Evolutionary conservation across 2,113 vertebrate species (phyloP), one percentile per base, ranked within the genome.

Genomic region (Heptranchias perlo): DNA sequence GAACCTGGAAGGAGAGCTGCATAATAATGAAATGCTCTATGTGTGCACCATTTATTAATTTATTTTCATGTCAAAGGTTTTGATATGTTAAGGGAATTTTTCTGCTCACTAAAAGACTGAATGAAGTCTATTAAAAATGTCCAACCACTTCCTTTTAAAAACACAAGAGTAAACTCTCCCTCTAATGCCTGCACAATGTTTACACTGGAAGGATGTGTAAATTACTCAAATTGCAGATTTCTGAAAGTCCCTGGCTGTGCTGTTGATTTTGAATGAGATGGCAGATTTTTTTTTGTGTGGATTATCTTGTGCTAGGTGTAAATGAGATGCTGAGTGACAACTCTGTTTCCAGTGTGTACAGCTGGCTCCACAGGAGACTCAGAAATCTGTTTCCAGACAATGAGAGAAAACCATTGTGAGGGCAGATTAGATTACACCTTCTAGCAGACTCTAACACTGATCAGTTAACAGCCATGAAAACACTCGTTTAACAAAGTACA

Each of bases 151-250:
- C 14, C 64, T 52, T 69, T 95, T 95, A 69, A 69, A 67, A 69
- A 18, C 47, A 69, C 65, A n/a, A 73, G 16, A 4, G 31, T 52
- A 61, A 61, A n/a, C 58, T 65, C n/a, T 65, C 62, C 61, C 62
- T 52, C 94, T 95, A 73, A 16, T 95, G 39, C 47, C 64, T 95
- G 64, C 25, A 73, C 94, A 95, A 95, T 95, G 65, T 95, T 95
- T 95, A 95, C 94, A 95, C 94, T 95, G 65, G 64, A 69, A 95
- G 44, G 44, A 95, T 69, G 64, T 95, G 94, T 47, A 95, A 73
- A 95, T 95, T 95, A 95, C 94, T 69, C 64, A 69, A 95, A 95
- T 95, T 95, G 94, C 94, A 95, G 94, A 95, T 95, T 95, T 95
- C 94, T 95, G 49, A 69, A 49, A 69, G 47, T 73, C 65, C 44